Percentiles rank a stretch among this genome's conserved stretches.
Evolutionary conservation across 2,113 vertebrate species (phyloP).

Genomic region (Oenanthe melanoleuca): DNA sequence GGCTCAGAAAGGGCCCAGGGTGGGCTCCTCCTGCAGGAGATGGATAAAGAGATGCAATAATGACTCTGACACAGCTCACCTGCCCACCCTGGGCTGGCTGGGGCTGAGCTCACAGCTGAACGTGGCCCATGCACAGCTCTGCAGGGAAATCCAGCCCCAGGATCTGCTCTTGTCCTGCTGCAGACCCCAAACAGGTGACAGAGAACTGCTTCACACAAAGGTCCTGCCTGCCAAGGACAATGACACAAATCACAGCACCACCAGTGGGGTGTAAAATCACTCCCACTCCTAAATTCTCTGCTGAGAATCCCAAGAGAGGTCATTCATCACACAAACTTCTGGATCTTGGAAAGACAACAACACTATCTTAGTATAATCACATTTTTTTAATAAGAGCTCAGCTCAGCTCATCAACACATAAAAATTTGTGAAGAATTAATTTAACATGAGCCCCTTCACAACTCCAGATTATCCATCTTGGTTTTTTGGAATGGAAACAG

Average conservation of each 20-base stretch:
- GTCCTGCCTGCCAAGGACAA: background rate
- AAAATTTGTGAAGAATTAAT: background rate
- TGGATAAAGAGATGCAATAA: background rate
- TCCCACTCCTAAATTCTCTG: background rate
- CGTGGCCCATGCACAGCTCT: accelerated
- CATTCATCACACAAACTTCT: background rate
- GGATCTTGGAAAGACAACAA: background rate
- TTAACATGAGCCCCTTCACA: background rate
- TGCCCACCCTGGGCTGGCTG: too few species aligned
- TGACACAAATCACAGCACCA: background rate
- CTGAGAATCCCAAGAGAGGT: background rate
- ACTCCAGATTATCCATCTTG: background rate
- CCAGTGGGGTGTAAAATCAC: background rate
- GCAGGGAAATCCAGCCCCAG: accelerated
- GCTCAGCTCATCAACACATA: background rate
- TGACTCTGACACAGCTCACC: background rate
- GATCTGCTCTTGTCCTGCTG: background rate
- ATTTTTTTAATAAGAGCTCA: background rate
- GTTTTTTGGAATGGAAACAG: background rate
- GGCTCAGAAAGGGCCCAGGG: background rate
- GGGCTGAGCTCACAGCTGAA: background rate
- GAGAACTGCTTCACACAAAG: background rate
- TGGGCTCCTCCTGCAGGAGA: background rate
- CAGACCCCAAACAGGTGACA: background rate
- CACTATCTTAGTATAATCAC: background rate